Percentiles rank a stretch among this genome's conserved stretches.
These are phyloP conservation scores for Nycticorax nycticorax DNA, from an alignment of 2,113 vertebrate genomes.

Conservation along the genomic window DNA sequence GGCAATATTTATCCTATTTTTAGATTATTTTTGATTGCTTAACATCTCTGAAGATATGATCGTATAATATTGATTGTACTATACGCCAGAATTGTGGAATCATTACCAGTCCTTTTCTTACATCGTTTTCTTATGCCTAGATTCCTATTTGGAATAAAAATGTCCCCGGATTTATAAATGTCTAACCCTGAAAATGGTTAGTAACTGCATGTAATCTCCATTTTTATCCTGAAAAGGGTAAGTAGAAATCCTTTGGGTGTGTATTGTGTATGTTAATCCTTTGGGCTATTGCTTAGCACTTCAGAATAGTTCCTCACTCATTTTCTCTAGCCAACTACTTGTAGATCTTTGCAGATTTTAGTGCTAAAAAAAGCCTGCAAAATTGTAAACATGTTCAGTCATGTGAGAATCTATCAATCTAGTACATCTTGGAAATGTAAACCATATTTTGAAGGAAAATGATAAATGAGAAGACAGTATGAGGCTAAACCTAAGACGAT, in stretches of 20 bases:
- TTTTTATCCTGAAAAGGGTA: background rate
- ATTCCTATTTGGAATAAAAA: background rate
- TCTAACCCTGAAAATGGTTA: background rate
- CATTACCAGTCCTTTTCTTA: background rate
- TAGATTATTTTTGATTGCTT: background rate
- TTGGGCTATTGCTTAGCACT: background rate
- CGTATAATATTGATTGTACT: background rate
- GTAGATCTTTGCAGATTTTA: conserved; percentile 43
- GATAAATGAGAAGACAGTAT: conserved; percentile 41
- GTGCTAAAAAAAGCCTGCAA: conserved; percentile 42
- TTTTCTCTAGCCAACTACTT: conserved; percentile 37
- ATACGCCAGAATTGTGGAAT: background rate
- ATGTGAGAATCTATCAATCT: conserved; percentile 47
- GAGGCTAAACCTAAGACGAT: conserved; percentile 7
- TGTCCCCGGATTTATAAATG: background rate
- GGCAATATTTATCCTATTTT: background rate
- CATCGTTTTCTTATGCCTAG: background rate
- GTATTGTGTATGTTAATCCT: background rate
- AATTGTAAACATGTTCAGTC: conserved; percentile 49
- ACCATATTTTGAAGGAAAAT: conserved; percentile 56
- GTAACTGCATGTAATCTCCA: background rate
- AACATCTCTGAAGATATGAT: background rate
- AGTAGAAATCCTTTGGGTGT: background rate
- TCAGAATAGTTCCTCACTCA: background rate
- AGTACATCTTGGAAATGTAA: conserved; percentile 45